phyloP scores from a whole-genome alignment of 2,888 invertebrate genomes.

The Parochlus steinenii region DNA sequence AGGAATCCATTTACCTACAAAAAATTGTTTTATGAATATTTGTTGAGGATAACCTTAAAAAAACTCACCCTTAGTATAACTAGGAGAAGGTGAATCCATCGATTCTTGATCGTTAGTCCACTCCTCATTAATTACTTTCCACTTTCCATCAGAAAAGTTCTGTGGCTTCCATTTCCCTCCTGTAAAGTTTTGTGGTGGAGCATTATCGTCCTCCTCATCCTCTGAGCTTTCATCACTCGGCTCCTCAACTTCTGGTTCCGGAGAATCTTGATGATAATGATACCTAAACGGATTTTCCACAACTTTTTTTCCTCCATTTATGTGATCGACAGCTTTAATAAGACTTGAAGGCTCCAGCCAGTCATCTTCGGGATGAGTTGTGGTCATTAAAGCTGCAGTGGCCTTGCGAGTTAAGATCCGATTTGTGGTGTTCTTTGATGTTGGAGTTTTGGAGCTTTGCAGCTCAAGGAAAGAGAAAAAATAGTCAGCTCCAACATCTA shows the following conservation, averaged over 20 bases:
- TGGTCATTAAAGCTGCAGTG: constrained; percentile 27
- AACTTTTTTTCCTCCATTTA: constrained; percentile 39
- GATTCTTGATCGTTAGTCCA: constrained; percentile 27
- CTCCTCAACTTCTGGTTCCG: constrained; percentile 19
- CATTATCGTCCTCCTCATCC: constrained; percentile 28
- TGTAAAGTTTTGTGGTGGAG: constrained; percentile 38
- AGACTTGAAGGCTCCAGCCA: constrained; percentile 21
- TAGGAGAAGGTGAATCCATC: too few relatives aligned
- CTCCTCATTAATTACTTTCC: constrained; percentile 35
- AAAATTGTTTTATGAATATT: constrained; percentile 50
- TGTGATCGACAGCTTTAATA: constrained; percentile 46
- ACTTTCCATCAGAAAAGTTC: constrained; percentile 18
- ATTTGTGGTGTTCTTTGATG: constrained; percentile 29
- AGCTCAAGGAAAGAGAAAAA: constrained; percentile 73
- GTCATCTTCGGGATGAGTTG: constrained; percentile 23
- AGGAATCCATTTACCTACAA: constrained; percentile 73
- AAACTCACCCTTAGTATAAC: constrained; percentile 16
- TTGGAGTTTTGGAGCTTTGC: constrained; percentile 41
- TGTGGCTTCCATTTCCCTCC: constrained; percentile 57
- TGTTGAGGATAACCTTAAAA: constrained; percentile 43
- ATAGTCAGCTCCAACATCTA: constrained; percentile 59
- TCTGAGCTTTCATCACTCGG: constrained; percentile 28
- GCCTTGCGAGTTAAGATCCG: constrained; percentile 32
- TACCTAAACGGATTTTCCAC: constrained; percentile 29
- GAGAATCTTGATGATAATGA: constrained; percentile 19